Evolutionary conservation across 2,113 vertebrate genomes (phyloP), one percentile per base, ranked within the genome.

Genomic region (Amphilophus citrinellus): DNA sequence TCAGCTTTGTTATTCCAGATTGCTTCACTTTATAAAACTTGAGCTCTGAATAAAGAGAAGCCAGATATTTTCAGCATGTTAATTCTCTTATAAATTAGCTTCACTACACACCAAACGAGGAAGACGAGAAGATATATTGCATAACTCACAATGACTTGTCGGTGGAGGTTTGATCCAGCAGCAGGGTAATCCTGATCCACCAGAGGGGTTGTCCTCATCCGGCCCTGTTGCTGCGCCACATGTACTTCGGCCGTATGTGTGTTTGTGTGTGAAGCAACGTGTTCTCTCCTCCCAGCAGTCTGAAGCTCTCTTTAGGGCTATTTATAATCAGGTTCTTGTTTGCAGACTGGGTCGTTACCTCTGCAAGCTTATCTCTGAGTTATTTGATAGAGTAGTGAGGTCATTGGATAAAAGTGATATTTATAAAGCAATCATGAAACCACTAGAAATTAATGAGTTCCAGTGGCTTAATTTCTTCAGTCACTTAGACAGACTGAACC

Each of bases 321-420:
- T 95, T 94, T 93, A 92, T 94, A 93, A 92, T 92, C 68, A 15
- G 78, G 10, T 78, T 86, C 91, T 91, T 92, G 86, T 88, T 91
- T 91, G 83, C 89, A 89, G 79, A 44, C 78, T 78, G 85, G 83
- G 77, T 86, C 82, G 78, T 85, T 91, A 89, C 86, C 78, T 89
- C 82, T 71, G 66, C 65, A 44, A 7, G 30, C 91, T 93, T 95
- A 93, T 92, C 89, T 88, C 22, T 9, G 32, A 88, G 30, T 91
- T 92, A 90, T 87, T 92, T 85, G 86, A 90, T 83, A 77, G 84
- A 84, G 66, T 47, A 53, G 81, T 91, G 91, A 93, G 88, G 83
- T 92, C 84, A 91, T 44, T 75, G 84, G 76, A 76, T 80, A 80
- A 80, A 75, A 87, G 68, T 50, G 50, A 87, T 82, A 89, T 87